Percentiles rank a stretch among this genome's conserved stretches.
phyloP scores from a whole-genome alignment of 1,140 invertebrate species.

The Campoletis sonorensis region DNA sequence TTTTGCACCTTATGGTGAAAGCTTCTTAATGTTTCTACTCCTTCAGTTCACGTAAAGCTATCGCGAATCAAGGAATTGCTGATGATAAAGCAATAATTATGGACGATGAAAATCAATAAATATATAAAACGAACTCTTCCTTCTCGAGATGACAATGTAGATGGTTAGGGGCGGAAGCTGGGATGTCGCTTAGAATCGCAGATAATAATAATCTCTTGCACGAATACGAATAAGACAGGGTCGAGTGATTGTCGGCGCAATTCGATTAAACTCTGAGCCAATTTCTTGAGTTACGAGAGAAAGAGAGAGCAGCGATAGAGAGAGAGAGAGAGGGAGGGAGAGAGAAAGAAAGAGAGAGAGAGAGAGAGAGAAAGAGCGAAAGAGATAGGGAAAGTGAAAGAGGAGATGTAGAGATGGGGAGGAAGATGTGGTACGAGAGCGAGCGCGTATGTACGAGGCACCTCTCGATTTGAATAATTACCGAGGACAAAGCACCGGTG shows the following conservation, averaged over 20 bases:
- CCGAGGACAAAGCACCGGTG: constrained; percentile 56
- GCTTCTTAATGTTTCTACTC: too few species aligned
- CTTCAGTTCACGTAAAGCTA: not conserved
- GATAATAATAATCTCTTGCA: constrained; percentile 16
- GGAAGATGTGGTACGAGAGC: constrained; percentile 4
- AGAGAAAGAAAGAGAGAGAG: not conserved
- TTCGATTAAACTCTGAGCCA: constrained; percentile 52
- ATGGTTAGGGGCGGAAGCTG: not conserved
- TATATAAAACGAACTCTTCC: constrained; percentile 49
- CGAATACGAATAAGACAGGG: constrained; percentile 36
- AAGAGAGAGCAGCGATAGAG: not conserved
- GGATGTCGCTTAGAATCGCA: constrained; percentile 13
- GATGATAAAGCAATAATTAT: too few species aligned
- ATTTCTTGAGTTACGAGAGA: constrained; percentile 50
- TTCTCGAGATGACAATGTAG: constrained; percentile 15
- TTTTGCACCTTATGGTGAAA: not conserved
- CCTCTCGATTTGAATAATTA: constrained; percentile 58
- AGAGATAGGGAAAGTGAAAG: not conserved
- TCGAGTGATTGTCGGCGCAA: constrained; percentile 46
- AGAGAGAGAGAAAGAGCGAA: not conserved
- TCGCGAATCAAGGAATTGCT: too few species aligned
- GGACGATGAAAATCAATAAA: not conserved
- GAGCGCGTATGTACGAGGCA: constrained; percentile 31
- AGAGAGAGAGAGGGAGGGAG: not conserved
- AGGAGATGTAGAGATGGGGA: constrained; percentile 2